Base-by-base conservation (phyloP, 92 coral and sea anemone species). In the Ricordea florida region DNA sequence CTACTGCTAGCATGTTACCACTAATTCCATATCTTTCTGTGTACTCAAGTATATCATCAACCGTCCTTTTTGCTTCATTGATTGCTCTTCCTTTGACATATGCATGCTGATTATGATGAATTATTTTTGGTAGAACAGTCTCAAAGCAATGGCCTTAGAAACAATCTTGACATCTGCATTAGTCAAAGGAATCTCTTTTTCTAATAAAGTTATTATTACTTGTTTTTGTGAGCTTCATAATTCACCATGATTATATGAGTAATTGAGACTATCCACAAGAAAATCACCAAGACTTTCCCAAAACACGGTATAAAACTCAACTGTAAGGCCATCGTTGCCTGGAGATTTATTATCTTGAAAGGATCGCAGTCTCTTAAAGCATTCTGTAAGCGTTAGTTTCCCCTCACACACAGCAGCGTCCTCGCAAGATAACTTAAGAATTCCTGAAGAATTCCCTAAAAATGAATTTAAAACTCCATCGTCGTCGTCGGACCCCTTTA, bases 71-170 rank as follows among this genome's bases (percentile, higher is more conserved):
- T 10, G 72, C 57, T 9, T 73, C 80, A 7, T 34, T 27, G 20
- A 73, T 58, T 25, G 45, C 59, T 60, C 80, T 61, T 1, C 74
- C 81, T 57, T 74, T 32, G 6, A 72, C 79, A 72, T 47, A 72
- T 17, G 18, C 58, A 50, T 11, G 10, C 25, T 50, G 16, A 4
- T 30, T 18, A 5, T 4, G n/a, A 21, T 30, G 18, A 27, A 30
- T 30, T 5, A 35, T 6, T 17, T 59, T 20, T 9, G 71, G 71
- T 17, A 41, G 52, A 4, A 63, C 71, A 20, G 25, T 25, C 71
- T 37, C 25, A 0, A 30, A 1, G 29, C 71, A 30, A 38, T 45
- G 2, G 71, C 71, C 27, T 41, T 63, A 16, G 52, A 23, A 0
- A 3, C 23, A 10, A 57, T 57, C 10, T 57, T 57, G 7, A 38